These are phyloP conservation scores for Pandemis cinnamomeana DNA, from an alignment of 2,888 invertebrate genomes.

Conservation along the genomic window DNA sequence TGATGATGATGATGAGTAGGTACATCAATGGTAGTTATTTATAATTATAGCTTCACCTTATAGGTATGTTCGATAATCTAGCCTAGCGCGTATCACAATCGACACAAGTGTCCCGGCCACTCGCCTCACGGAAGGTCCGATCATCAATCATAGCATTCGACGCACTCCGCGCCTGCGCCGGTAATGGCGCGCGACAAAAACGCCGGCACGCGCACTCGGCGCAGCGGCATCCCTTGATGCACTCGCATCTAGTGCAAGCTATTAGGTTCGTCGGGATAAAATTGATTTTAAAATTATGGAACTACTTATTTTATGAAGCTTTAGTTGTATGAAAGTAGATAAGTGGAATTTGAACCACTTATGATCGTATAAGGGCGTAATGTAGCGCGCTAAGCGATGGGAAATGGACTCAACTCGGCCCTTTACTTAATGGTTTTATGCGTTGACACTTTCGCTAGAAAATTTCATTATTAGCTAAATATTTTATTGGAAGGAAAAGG, in stretches of 20 bases:
- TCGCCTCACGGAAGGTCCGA: slow-evolving; percentile 19
- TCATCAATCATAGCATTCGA: slow-evolving; percentile 74
- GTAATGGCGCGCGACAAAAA: slow-evolving; percentile 67
- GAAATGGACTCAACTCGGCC: not conserved
- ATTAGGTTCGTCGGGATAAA: slow-evolving; percentile 4
- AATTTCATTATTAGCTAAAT: not conserved
- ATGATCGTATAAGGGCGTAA: not conserved
- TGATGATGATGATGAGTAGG: too few species aligned
- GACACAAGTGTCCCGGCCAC: slow-evolving; percentile 11
- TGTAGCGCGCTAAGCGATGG: not conserved
- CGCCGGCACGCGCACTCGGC: slow-evolving; percentile 56
- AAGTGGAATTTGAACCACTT: not conserved
- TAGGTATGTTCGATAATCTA: not conserved
- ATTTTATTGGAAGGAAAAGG: not conserved
- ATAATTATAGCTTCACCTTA: not conserved
- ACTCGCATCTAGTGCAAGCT: slow-evolving; percentile 43
- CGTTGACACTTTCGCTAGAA: not conserved
- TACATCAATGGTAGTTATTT: not conserved
- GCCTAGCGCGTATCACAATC: slow-evolving; percentile 2
- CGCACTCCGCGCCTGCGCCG: slow-evolving; percentile 48
- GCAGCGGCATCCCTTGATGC: slow-evolving; percentile 54
- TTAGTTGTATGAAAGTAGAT: not conserved
- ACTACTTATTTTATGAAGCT: slow-evolving; percentile 1
- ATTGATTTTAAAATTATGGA: slow-evolving; percentile 10
- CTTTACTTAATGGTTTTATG: not conserved